Percentiles rank a stretch among this genome's conserved stretches.
Evolutionary conservation across 2,888 invertebrate species (phyloP).

Genomic region (Drosophila hawaiiensis): DNA sequence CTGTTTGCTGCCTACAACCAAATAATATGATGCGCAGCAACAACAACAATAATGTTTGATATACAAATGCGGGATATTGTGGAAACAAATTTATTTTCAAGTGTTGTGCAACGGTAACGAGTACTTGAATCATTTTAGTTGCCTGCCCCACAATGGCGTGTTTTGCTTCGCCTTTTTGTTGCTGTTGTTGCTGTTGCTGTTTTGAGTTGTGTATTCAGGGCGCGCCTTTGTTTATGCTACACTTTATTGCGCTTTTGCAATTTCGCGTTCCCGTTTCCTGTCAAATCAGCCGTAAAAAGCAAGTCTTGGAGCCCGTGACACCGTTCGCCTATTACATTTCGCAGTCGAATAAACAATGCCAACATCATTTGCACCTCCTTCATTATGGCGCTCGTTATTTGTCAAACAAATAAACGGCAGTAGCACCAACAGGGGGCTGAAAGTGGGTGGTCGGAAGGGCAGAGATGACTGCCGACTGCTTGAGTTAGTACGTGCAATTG

Average conservation of each 20-base stretch:
- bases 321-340: conserved; percentile 80
- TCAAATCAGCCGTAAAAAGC: conserved; percentile 80
- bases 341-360: conserved; percentile 82
- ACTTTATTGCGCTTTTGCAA: conserved; percentile 82
- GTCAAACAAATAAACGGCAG: conserved; percentile 80
- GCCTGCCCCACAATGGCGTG: conserved; percentile 24
- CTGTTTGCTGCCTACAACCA: conserved; percentile 56
- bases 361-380: conserved; percentile 82
- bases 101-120: conserved; percentile 67
- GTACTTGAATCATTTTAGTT: conserved; percentile 65
- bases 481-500: conserved; percentile 71
- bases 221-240: conserved; percentile 80
- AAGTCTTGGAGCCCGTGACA: conserved; percentile 61
- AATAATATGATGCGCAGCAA: conserved; percentile 48
- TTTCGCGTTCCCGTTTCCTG: conserved; percentile 81
- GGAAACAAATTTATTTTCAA: conserved; percentile 77
- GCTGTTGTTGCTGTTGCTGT: conserved; percentile 5
- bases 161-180: not conserved
- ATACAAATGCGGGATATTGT: conserved; percentile 58
- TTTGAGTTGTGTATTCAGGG: conserved; percentile 63
- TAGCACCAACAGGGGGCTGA: not conserved
- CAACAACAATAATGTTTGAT: conserved; percentile 29
- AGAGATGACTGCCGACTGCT: conserved; percentile 48
- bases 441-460: not conserved
- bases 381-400: conserved; percentile 81